Conservation (phyloP, 2,888 invertebrate genomes). For the Halictus quadricinctus region DNA sequence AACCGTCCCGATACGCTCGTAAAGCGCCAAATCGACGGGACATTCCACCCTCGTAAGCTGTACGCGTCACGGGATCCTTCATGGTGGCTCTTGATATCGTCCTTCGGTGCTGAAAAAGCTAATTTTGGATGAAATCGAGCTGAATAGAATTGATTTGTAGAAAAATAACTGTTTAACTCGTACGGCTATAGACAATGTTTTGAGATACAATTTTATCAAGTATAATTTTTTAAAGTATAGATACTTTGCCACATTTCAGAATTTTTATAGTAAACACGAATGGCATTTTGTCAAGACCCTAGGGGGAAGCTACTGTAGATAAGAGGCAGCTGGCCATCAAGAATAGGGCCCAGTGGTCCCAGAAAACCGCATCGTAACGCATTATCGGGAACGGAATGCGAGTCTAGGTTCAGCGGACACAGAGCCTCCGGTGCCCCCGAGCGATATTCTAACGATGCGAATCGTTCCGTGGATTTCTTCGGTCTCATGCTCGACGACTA, state of each 20-base stretch:
- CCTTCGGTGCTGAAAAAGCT: background rate
- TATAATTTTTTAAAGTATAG: too few species aligned
- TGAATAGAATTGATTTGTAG: background rate
- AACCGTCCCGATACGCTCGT: background rate
- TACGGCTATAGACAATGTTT: too few species aligned
- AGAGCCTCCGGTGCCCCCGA: slow-evolving; percentile 21
- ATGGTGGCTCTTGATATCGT: background rate
- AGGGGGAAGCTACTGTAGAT: slow-evolving; percentile 45
- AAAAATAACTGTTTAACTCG: background rate
- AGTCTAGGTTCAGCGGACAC: slow-evolving; percentile 44
- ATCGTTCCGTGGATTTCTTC: slow-evolving; percentile 22
- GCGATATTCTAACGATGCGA: slow-evolving; percentile 36
- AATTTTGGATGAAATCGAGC: background rate
- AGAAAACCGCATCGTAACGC: slow-evolving; percentile 67
- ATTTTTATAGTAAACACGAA: too few species aligned
- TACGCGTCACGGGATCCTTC: background rate
- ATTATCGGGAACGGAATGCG: slow-evolving; percentile 64
- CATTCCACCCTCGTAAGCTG: background rate
- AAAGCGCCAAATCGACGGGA: background rate
- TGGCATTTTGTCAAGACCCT: background rate
- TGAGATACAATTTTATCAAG: too few species aligned
- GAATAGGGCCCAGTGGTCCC: slow-evolving; percentile 59
- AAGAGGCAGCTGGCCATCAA: slow-evolving; percentile 54
- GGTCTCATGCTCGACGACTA: background rate
- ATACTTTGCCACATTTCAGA: too few species aligned